These are phyloP conservation scores for Pachyrhynchus sulphureomaculatus DNA, from an alignment of 1,140 invertebrate genomes.

Conservation along the genomic window DNA sequence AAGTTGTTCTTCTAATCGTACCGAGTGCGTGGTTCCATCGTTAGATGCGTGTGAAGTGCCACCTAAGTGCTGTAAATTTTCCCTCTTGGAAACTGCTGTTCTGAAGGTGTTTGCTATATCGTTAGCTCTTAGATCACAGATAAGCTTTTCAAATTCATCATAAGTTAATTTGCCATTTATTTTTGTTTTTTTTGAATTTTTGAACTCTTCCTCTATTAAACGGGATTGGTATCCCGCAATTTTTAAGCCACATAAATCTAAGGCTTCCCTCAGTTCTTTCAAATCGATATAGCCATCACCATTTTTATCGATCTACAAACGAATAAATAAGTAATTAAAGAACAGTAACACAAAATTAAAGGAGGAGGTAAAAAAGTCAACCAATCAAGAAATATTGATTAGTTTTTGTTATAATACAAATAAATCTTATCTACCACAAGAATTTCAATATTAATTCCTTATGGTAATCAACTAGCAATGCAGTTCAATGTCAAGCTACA, in stretches of 20 bases:
- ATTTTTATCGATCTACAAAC: constrained; percentile 87
- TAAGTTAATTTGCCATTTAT: constrained; percentile 78
- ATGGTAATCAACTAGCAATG: too few species aligned
- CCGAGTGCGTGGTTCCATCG: constrained; percentile 91
- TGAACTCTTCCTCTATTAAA: constrained; percentile 86
- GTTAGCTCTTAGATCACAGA: constrained; percentile 82
- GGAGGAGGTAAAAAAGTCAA: too few species aligned
- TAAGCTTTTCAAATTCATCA: constrained; percentile 89
- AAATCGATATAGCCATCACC: constrained; percentile 88
- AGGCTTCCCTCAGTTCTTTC: constrained; percentile 82
- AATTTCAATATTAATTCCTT: too few species aligned
- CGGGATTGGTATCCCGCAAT: constrained; percentile 88
- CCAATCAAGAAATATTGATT: too few species aligned
- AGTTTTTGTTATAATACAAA: too few species aligned
- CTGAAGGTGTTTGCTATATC: constrained; percentile 91
- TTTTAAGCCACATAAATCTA: constrained; percentile 91
- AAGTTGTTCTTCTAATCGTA: constrained; percentile 91
- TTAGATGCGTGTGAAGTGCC: constrained; percentile 95
- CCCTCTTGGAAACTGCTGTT: constrained; percentile 87
- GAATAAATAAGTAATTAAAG: constrained; percentile 3
- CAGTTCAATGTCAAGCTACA: too few species aligned
- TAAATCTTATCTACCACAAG: too few species aligned
- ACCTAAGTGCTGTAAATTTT: constrained; percentile 88
- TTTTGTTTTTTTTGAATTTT: constrained; percentile 66
- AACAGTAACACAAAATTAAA: too few species aligned